Evolutionary conservation across 2,888 invertebrate species (phyloP), one percentile per base, ranked within the genome.

Genomic region (Drosophila recens): DNA sequence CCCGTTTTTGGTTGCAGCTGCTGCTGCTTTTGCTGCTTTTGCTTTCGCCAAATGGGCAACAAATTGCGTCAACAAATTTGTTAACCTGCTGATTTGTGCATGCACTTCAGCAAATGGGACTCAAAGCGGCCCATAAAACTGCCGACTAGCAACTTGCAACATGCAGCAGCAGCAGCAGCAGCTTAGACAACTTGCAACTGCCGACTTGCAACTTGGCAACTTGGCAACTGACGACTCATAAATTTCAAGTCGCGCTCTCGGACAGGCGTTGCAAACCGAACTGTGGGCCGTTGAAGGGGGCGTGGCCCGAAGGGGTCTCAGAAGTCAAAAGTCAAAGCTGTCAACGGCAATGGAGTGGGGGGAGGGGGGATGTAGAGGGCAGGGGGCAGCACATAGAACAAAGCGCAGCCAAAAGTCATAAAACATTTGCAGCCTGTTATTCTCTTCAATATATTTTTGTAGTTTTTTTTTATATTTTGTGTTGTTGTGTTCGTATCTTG

Each of bases 241-340:
- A 77, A 75, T 75, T 67, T 61, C 11, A 17, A 30, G 52, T 40
- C 34, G 27, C 33, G 51, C 65, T 34, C 62, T 68, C 57, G 63
- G 63, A 67, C 79, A 78, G 74, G 69, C 68, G 77, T 67, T 71
- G 76, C 75, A 40, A 38, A 23, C 52, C 33, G 53, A 38, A 23
- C 52, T 38, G 53, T 49, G 43, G 57, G 49, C 61, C 46, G 61
- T 23, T 15, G 17, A 54, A 59, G 54, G 48, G 59, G 73, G 75
- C 72, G 75, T 75, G 66, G 54, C 53, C 5, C 49, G 30, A 17
- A 27, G 71, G 62, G 76, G 53, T 58, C 40, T 52, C 73, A 71
- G 68, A 74, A 80, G 79, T 80, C 80, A 80, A 80, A 80, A 77
- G 79, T 80, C 79, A 79, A 79, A 75, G 74, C 83, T 87, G 87